Percentiles rank a stretch among this genome's conserved stretches.
Evolutionary conservation across 2,113 vertebrate genomes (phyloP).

Genomic region (Festucalex cinctus): DNA sequence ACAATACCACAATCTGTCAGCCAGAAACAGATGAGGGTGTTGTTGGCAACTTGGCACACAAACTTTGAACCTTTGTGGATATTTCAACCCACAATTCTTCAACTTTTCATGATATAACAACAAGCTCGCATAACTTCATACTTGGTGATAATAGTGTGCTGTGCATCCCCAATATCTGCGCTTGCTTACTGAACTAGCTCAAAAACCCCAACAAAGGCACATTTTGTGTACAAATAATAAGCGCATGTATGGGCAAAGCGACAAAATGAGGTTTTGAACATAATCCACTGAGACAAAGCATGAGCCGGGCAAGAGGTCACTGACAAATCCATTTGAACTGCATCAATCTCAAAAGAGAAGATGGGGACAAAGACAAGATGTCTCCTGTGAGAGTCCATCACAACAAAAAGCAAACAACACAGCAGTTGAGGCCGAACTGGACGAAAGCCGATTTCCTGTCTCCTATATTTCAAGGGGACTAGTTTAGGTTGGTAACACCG

Average conservation of each 20-base stretch:
- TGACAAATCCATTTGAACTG: neutral
- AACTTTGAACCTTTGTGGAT: neutral
- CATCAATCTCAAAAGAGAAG: neutral
- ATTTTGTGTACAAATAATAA: neutral
- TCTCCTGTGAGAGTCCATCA: neutral
- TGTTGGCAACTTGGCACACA: neutral
- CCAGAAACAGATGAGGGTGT: neutral
- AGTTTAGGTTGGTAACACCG: neutral
- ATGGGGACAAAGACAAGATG: neutral
- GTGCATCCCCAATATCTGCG: neutral
- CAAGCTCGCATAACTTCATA: neutral
- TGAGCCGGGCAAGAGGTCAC: neutral
- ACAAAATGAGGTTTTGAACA: constrained; percentile 2
- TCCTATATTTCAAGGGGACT: neutral
- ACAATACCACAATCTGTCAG: neutral
- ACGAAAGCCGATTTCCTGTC: neutral
- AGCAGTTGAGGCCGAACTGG: neutral
- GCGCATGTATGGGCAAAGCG: neutral
- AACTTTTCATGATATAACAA: no score
- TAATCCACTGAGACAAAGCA: neutral
- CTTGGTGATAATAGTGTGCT: neutral
- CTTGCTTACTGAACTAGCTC: neutral
- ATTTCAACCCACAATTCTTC: neutral
- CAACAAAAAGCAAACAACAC: neutral
- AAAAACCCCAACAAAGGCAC: neutral